Conservation (phyloP, 1,140 invertebrate genomes). For the Eupeodes corollae region DNA sequence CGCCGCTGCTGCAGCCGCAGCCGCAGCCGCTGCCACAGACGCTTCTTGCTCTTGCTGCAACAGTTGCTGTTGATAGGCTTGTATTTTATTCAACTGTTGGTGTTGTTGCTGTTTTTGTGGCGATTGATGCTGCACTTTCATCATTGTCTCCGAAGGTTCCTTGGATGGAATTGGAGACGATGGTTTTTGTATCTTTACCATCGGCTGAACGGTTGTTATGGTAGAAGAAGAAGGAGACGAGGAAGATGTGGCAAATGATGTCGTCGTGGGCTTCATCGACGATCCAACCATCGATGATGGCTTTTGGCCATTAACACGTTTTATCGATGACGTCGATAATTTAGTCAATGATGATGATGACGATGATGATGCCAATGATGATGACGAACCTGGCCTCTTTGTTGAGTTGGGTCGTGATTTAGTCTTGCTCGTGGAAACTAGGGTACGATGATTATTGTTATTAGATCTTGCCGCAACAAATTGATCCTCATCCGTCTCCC, state of each 20-base stretch:
- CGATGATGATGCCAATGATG: too few relatives aligned
- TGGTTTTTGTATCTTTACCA: too few relatives aligned
- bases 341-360: too few relatives aligned
- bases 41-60: neutral
- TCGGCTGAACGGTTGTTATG: too few relatives aligned
- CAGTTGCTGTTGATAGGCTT: neutral
- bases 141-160: too few relatives aligned
- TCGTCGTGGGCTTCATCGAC: too few relatives aligned
- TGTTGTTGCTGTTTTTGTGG: slow-evolving; percentile 14
- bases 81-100: slow-evolving; percentile 20
- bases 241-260: too few relatives aligned
- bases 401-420: slow-evolving; percentile 21
- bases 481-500: slow-evolving; percentile 18
- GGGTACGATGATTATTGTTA: slow-evolving; percentile 25
- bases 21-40: neutral
- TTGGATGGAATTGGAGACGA: too few relatives aligned
- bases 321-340: too few relatives aligned
- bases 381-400: slow-evolving; percentile 18
- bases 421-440: slow-evolving; percentile 29
- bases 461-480: slow-evolving; percentile 32
- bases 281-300: too few relatives aligned
- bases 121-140: neutral
- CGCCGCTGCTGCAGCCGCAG: slow-evolving; percentile 9
- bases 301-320: too few relatives aligned
- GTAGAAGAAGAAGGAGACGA: too few relatives aligned